Evolutionary conservation across 2,113 vertebrate species (phyloP).

Genomic region (Syngnathus scovelli): DNA sequence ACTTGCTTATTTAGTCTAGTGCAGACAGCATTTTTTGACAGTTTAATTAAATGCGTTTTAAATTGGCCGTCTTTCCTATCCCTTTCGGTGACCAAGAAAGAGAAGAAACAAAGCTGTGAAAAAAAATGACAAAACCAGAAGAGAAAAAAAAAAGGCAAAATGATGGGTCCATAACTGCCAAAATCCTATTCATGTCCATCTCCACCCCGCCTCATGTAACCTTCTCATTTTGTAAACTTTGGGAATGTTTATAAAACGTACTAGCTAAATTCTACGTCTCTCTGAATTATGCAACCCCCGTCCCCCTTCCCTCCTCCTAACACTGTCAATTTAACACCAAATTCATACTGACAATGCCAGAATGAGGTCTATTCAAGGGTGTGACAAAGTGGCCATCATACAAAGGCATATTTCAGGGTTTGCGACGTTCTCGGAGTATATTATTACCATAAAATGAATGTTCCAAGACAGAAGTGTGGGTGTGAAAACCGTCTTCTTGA

Average conservation of each 20-base stretch:
- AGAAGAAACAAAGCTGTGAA: conserved; percentile 1
- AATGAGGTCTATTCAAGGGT: conserved; percentile 38
- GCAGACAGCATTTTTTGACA: conserved; percentile 13
- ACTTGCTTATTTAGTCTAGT: neutral
- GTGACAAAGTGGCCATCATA: conserved; percentile 15
- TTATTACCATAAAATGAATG: neutral
- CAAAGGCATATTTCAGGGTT: neutral
- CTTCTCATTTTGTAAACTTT: conserved; percentile 72
- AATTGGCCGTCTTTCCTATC: neutral
- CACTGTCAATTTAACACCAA: conserved; percentile 36
- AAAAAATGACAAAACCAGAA: conserved; percentile 34
- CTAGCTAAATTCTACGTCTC: conserved; percentile 55
- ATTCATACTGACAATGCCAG: conserved; percentile 41
- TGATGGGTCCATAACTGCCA: conserved; percentile 59
- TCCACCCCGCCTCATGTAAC: conserved; percentile 80
- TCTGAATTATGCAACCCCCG: conserved; percentile 34
- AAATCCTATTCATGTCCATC: conserved; percentile 68
- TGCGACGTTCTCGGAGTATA: neutral
- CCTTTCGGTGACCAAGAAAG: neutral
- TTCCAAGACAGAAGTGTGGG: neutral
- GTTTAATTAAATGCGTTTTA: conserved; percentile 8
- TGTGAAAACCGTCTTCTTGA: neutral
- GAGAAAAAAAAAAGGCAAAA: conserved; percentile 32
- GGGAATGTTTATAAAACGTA: conserved; percentile 49
- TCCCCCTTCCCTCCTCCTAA: conserved; percentile 23